phyloP scores from a whole-genome alignment of 2,797 vertebrate species.

The Psittacula echo region DNA sequence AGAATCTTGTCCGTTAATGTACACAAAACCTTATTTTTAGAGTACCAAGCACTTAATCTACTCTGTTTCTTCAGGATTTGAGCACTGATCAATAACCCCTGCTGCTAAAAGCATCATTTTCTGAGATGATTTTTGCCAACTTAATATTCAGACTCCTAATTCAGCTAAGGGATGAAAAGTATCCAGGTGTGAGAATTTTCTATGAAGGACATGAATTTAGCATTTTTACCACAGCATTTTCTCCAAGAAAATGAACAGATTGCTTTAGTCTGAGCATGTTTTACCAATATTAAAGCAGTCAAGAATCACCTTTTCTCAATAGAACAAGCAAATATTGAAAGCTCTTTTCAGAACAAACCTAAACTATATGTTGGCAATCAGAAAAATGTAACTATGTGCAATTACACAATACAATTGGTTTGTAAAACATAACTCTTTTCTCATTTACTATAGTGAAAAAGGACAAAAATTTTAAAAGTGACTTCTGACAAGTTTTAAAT shows the following conservation, averaged over 20 bases:
- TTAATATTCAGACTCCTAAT: neutral
- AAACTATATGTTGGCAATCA: neutral
- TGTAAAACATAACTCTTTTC: neutral
- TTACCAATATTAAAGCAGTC: neutral
- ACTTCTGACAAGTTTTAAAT: neutral
- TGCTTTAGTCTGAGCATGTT: neutral
- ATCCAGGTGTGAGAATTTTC: neutral
- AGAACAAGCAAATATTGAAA: neutral
- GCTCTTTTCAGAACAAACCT: neutral
- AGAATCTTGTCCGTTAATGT: neutral
- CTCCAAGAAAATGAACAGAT: neutral
- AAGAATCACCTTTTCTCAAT: neutral
- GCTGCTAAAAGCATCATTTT: neutral
- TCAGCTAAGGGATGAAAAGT: neutral
- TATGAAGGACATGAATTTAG: neutral
- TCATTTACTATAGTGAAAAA: neutral
- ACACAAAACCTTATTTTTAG: neutral
- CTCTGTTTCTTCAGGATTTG: neutral
- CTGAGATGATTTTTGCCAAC: neutral
- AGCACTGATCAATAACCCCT: neutral
- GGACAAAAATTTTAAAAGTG: neutral
- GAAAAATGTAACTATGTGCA: neutral
- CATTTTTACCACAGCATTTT: neutral
- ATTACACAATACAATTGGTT: neutral
- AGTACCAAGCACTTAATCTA: neutral